Percentiles rank a stretch among this genome's conserved stretches.
Evolutionary conservation across 2,888 invertebrate species (phyloP).

Genomic region (Siphlonurus alternatus): DNA sequence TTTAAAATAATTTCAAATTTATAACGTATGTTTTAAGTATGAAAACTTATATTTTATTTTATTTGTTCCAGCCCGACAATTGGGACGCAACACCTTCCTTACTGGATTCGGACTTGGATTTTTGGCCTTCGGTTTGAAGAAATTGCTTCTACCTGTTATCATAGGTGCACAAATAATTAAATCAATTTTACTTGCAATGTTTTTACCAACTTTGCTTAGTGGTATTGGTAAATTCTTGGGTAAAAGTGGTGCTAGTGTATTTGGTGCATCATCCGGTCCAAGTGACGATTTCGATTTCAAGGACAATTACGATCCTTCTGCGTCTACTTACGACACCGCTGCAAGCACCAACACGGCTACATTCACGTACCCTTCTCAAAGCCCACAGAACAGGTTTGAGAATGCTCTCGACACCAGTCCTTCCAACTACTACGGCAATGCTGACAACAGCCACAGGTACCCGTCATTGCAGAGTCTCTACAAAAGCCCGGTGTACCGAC

Average conservation of each 20-base stretch:
- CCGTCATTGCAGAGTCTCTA: not conserved
- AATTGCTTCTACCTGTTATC: conserved; percentile 62
- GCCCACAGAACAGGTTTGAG: conserved; percentile 8
- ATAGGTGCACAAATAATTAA: conserved; percentile 70
- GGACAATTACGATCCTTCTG: conserved; percentile 20
- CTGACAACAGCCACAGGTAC: not conserved
- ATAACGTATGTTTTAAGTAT: no score
- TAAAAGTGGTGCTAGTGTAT: conserved; percentile 47
- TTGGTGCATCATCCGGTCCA: conserved; percentile 31
- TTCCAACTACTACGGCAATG: not conserved
- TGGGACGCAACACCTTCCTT: conserved; percentile 41
- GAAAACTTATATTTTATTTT: no score
- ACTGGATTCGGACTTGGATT: conserved; percentile 48
- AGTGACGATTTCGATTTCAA: conserved; percentile 57
- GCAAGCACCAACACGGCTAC: conserved; percentile 1
- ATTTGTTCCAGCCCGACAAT: not conserved
- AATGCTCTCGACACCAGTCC: not conserved
- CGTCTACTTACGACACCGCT: not conserved
- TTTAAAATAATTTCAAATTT: no score
- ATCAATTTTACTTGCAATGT: conserved; percentile 64
- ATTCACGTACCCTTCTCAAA: not conserved
- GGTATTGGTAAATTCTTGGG: conserved; percentile 69
- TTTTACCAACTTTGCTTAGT: conserved; percentile 67
- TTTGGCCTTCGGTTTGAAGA: conserved; percentile 63
- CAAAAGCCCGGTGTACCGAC: not conserved